These are phyloP conservation scores for Opisthocomus hoazin DNA, from an alignment of 2,113 vertebrate genomes.

Conservation along the genomic window DNA sequence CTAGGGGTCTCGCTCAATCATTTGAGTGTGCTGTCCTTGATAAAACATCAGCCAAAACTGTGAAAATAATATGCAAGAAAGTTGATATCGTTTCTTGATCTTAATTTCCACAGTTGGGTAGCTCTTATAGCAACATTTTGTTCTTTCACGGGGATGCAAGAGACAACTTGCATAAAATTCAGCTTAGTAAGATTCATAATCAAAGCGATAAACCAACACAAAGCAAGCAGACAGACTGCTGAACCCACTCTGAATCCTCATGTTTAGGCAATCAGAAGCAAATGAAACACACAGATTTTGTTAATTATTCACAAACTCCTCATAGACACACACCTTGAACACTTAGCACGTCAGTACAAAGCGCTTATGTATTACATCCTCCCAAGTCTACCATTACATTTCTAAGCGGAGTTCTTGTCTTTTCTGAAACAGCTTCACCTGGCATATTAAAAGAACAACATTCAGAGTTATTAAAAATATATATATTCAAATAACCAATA, in stretches of 20 bases:
- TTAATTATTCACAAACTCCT: not conserved
- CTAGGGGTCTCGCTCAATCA: not conserved
- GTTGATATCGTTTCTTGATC: slow-evolving; percentile 10
- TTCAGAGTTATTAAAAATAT: not conserved
- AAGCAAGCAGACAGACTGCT: not conserved
- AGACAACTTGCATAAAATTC: slow-evolving; percentile 31
- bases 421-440: not conserved
- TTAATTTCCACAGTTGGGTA: slow-evolving; percentile 18
- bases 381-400: not conserved
- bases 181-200: slow-evolving; percentile 2
- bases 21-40: slow-evolving; percentile 1
- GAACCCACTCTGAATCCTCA: not conserved
- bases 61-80: slow-evolving; percentile 23
- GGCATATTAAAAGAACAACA: not conserved
- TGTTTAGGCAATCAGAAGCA: not conserved
- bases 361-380: not conserved
- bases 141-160: not conserved
- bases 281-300: not conserved
- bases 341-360: not conserved
- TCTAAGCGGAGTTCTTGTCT: not conserved
- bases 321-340: not conserved
- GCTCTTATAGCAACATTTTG: slow-evolving; percentile 33
- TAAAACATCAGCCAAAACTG: slow-evolving; percentile 31
- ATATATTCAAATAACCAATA: not conserved
- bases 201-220: not conserved